phyloP scores from a whole-genome alignment of 2,113 vertebrate genomes.

The Empidonax alnorum region DNA sequence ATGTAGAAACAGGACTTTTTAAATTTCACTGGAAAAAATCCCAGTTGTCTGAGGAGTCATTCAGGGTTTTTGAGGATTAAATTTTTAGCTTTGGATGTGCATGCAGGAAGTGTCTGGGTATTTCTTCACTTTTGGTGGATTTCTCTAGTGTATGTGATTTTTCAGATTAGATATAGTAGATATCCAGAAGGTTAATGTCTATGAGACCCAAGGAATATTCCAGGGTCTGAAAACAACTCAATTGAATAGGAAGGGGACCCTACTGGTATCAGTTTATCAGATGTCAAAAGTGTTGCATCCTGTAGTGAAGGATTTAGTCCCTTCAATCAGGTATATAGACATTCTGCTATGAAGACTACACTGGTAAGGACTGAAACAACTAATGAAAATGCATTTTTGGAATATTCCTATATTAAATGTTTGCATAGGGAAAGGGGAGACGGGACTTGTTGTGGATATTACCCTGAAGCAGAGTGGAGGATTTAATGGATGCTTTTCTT shows the following conservation, averaged over 20 bases:
- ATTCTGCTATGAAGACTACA: neutral
- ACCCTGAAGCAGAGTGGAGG: neutral
- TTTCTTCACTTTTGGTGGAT: neutral
- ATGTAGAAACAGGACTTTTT: neutral
- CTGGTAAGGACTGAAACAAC: neutral
- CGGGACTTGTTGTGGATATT: neutral
- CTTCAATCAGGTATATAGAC: neutral
- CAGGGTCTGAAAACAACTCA: neutral
- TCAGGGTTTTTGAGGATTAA: neutral
- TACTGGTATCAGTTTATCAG: neutral
- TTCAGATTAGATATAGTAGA: neutral
- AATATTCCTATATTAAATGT: neutral
- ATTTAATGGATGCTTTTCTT: constrained; percentile 15
- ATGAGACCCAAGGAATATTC: neutral
- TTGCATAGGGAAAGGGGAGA: neutral
- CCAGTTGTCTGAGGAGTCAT: neutral
- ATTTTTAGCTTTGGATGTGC: neutral
- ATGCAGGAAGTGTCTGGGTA: neutral
- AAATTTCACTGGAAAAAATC: neutral
- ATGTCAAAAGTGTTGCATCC: neutral
- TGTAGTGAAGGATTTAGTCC: neutral
- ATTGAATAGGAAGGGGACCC: neutral
- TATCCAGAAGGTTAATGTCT: neutral
- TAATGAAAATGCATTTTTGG: neutral
- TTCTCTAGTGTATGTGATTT: neutral